Conservation (phyloP, 2,113 vertebrate species). For the Thermophis baileyi region DNA sequence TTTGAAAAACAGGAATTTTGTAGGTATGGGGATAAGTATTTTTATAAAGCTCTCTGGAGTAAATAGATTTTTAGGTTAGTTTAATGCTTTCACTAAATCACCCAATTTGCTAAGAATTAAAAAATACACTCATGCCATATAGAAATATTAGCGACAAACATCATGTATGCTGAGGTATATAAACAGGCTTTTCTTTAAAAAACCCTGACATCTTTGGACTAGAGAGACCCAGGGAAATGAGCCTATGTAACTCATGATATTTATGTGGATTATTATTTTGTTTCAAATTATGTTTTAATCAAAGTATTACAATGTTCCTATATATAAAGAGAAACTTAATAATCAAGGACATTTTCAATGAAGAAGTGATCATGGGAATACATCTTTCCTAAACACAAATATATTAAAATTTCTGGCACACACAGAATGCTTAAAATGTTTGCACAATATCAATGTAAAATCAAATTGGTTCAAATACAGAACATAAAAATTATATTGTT, state of each 20-base stretch:
- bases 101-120: neutral
- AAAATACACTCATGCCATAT: neutral
- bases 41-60: neutral
- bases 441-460: neutral
- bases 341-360: neutral
- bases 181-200: neutral
- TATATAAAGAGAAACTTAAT: neutral
- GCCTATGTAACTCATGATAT: neutral
- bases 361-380: neutral
- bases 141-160: neutral
- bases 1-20: neutral
- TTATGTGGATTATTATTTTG: neutral
- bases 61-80: neutral
- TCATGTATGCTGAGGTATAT: neutral
- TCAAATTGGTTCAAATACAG: neutral
- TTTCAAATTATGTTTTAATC: neutral
- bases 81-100: neutral
- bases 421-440: neutral
- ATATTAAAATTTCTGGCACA: neutral
- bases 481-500: slow-evolving; percentile 22
- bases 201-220: neutral
- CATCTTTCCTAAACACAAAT: neutral
- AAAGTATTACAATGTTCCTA: neutral
- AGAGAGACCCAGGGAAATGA: neutral
- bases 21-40: neutral